These are phyloP conservation scores for Drosophila ananassae DNA, from an alignment of 1,140 invertebrate species.

Conservation along the genomic window DNA sequence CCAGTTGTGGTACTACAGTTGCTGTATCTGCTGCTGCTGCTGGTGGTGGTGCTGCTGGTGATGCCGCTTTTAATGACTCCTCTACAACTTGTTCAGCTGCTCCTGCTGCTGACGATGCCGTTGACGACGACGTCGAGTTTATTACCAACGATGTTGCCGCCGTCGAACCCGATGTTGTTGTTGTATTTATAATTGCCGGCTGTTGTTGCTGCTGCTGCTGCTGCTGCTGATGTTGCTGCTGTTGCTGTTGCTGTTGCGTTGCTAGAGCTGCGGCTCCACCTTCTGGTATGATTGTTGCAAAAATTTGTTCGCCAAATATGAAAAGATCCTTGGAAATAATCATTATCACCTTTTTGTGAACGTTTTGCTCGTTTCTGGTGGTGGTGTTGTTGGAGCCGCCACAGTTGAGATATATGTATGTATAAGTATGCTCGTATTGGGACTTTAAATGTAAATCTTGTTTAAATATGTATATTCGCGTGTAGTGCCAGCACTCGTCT, in stretches of 20 bases:
- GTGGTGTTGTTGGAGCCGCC: slow-evolving; percentile 31
- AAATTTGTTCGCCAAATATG: slow-evolving; percentile 84
- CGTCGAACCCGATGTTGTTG: slow-evolving; percentile 30
- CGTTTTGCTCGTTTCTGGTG: slow-evolving; percentile 28
- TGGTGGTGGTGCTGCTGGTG: slow-evolving; percentile 22
- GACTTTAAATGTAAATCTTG: slow-evolving; percentile 53
- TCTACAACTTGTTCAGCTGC: slow-evolving; percentile 81
- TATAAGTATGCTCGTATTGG: slow-evolving; percentile 13
- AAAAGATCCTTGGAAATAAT: slow-evolving; percentile 84
- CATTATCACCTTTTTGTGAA: slow-evolving; percentile 82
- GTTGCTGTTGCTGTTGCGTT: slow-evolving; percentile 54
- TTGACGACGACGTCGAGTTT: slow-evolving; percentile 41
- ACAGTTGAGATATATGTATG: slow-evolving; percentile 15
- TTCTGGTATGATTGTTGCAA: slow-evolving; percentile 84
- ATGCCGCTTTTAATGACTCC: slow-evolving; percentile 71
- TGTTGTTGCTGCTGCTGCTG: slow-evolving; percentile 37
- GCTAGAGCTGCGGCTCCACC: slow-evolving; percentile 60
- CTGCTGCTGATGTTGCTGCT: slow-evolving; percentile 60
- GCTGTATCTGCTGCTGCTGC: slow-evolving; percentile 25
- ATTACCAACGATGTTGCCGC: slow-evolving; percentile 53
- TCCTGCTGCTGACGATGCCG: slow-evolving; percentile 46
- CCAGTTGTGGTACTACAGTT: slow-evolving; percentile 18
- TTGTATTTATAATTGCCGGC: slow-evolving; percentile 53
- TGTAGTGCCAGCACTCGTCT: slow-evolving; percentile 33
- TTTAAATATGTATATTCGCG: slow-evolving; percentile 35